Base-by-base conservation (phyloP, 2,888 invertebrate genomes). In the Ganaspis brasiliensis region DNA sequence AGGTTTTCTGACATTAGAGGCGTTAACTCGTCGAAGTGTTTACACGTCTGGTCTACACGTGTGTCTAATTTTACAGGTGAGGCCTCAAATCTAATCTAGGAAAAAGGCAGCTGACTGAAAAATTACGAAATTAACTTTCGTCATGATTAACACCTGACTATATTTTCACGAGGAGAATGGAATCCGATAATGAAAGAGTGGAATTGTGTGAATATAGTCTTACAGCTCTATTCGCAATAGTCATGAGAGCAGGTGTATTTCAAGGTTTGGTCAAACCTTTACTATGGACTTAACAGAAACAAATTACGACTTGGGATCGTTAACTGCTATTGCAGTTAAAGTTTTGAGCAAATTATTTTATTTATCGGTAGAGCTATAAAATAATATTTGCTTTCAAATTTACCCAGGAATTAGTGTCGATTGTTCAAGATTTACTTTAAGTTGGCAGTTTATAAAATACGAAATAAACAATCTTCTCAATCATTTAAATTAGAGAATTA, bases 241-340 rank as follows among this genome's bases (percentile, higher is more conserved):
- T 49, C 16, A n/a, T 35, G 49, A 49, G n/a, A 31, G 61, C 61
- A 61, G 61, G 61, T 61, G 61, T 61, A 37, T 12, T 61, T 37
- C 19, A 61, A 61, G 61, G 61, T 61, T 61, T 61, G 37, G 61
- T 37, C 31, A 61, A 61, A 35, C 61, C 61, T 35, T 61, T 61
- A 61, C 35, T n/a, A 31, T 37, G 37, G 37, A 35, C 35, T 61
- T 61, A 61, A 35, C 19, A 19, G 37, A 61, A 5, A 61, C 19
- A 16, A 19, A 61, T 35, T 61, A 61, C 35, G 31, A 31, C 59
- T 45, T 45, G 45, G 45, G 45, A 45, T 45, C 49, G 49, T 49
- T 49, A 49, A 49, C 49, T 49, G 49, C 14, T 16, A 49, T 16
- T 49, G 49, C 49, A 49, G 49, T 49, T 49, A 49, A 49, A 16